A percentile compares a stretch with the other conserved stretches of the same genome.
These are phyloP conservation scores for Zeugodacus cucurbitae DNA, from an alignment of 1,140 invertebrate species.

Conservation along the genomic window DNA sequence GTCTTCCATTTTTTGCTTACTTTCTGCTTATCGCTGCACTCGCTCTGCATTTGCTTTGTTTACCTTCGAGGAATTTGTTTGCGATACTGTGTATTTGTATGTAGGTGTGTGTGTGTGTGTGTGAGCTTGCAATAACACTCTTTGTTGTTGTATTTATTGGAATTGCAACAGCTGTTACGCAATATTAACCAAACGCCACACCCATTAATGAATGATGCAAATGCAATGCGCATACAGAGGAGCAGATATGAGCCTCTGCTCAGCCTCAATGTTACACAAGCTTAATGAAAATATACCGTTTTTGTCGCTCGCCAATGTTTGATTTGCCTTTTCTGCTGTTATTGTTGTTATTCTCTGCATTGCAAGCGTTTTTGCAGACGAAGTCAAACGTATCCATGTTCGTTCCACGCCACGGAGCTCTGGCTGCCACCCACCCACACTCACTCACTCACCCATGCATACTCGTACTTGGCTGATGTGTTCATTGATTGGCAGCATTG, in stretches of 20 bases:
- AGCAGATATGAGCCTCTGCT: background rate
- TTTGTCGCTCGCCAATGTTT: background rate
- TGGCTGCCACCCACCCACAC: background rate
- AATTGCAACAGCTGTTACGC: slow-evolving; percentile 5
- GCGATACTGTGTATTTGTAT: background rate
- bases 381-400: background rate
- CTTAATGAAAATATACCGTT: slow-evolving; percentile 18
- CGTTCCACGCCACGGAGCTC: background rate
- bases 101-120: no score
- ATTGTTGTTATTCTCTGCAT: background rate
- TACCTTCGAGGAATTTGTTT: background rate
- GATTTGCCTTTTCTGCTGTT: background rate
- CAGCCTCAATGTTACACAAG: background rate
- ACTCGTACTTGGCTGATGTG: background rate
- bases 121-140: no score
- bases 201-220: background rate
- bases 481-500: slow-evolving; percentile 26
- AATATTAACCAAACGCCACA: background rate
- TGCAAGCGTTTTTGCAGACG: background rate
- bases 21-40: no score
- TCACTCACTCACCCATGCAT: background rate
- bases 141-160: background rate
- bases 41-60: background rate
- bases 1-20: no score
- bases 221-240: background rate